These are phyloP conservation scores for Ophion obscuratus DNA, from an alignment of 2,888 invertebrate genomes.

Conservation along the genomic window DNA sequence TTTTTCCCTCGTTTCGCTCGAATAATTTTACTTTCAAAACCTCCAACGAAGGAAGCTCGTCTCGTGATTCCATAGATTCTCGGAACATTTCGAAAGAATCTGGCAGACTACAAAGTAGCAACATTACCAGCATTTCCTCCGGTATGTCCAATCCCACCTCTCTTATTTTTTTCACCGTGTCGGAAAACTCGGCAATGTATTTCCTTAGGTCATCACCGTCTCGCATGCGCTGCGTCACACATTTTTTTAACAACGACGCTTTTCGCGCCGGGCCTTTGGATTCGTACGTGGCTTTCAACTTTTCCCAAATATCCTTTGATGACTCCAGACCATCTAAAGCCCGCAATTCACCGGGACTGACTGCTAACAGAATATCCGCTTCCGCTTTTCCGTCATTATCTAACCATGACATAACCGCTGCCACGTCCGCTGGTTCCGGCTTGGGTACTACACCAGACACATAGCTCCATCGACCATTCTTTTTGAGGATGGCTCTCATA, in stretches of 20 bases:
- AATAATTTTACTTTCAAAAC: constrained; percentile 37
- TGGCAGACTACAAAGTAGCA: constrained; percentile 51
- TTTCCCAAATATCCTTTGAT: constrained; percentile 51
- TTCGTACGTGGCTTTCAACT: constrained; percentile 51
- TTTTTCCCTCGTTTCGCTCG: constrained; percentile 27
- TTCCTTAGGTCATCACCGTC: constrained; percentile 62
- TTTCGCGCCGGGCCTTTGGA: constrained; percentile 64
- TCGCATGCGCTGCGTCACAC: constrained; percentile 57
- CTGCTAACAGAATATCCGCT: constrained; percentile 60
- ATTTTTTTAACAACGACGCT: constrained; percentile 55
- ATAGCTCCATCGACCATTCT: constrained; percentile 66
- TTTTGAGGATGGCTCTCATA: constrained; percentile 64
- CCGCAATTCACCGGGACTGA: constrained; percentile 60
- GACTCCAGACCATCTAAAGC: background rate
- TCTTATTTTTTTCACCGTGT: constrained; percentile 55
- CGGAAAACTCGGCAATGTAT: constrained; percentile 59
- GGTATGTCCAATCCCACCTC: constrained; percentile 54
- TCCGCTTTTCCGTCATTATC: constrained; percentile 61
- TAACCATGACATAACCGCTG: constrained; percentile 33
- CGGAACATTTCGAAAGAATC: constrained; percentile 21
- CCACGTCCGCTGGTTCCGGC: constrained; percentile 29
- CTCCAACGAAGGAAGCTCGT: constrained; percentile 49
- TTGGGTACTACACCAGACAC: constrained; percentile 56
- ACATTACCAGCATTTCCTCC: constrained; percentile 50
- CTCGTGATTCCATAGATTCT: constrained; percentile 45